Percentiles rank a stretch among this genome's conserved stretches.
phyloP scores from a whole-genome alignment of 2,888 invertebrate genomes.

The Caenorhabditis afra region DNA sequence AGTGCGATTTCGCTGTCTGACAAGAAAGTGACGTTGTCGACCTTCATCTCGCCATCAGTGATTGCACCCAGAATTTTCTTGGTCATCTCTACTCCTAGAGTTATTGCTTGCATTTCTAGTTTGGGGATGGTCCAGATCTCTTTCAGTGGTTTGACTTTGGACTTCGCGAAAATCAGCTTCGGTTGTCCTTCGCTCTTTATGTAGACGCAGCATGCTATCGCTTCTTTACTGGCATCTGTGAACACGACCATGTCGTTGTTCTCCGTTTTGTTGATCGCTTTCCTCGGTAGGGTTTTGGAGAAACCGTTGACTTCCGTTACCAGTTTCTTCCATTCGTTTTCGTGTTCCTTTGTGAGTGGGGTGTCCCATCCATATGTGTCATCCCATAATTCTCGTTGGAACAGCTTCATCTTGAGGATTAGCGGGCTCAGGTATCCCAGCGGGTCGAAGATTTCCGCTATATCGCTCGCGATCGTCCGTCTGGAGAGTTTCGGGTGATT shows the following conservation, averaged over 20 bases:
- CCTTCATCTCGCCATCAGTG: too few relatives aligned
- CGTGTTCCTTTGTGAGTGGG: background rate
- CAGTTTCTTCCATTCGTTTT: background rate
- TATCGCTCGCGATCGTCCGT: too few relatives aligned
- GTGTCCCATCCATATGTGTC: slow-evolving; percentile 26
- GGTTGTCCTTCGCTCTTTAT: background rate
- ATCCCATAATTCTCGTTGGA: slow-evolving; percentile 75
- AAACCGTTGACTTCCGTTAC: background rate
- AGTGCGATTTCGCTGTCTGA: slow-evolving; percentile 49
- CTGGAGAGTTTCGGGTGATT: too few relatives aligned
- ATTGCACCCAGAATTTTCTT: background rate
- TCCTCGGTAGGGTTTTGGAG: background rate
- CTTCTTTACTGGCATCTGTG: slow-evolving; percentile 25
- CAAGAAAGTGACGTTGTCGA: background rate
- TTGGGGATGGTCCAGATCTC: slow-evolving; percentile 44
- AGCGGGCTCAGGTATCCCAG: slow-evolving; percentile 73
- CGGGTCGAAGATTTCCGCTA: slow-evolving; percentile 72
- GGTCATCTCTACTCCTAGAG: slow-evolving; percentile 28
- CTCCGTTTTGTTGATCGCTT: slow-evolving; percentile 4
- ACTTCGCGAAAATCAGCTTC: background rate
- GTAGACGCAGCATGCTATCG: slow-evolving; percentile 14
- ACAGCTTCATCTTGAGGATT: slow-evolving; percentile 68
- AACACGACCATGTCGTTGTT: slow-evolving; percentile 1
- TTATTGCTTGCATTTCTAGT: slow-evolving; percentile 40
- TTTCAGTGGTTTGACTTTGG: slow-evolving; percentile 25